Conservation (phyloP, 1,140 invertebrate species). For the Papilio polytes region DNA sequence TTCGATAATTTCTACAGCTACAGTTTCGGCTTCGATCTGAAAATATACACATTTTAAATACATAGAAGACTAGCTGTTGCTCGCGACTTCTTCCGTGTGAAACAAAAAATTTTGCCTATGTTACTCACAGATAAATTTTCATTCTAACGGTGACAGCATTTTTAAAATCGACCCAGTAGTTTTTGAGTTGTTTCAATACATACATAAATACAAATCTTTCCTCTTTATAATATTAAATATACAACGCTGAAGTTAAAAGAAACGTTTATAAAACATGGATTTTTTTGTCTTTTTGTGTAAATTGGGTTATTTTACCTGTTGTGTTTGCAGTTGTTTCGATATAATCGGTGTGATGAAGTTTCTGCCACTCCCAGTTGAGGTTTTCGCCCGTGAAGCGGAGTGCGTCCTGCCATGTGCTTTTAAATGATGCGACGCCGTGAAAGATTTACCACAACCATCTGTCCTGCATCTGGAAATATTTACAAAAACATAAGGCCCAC, state of each 20-base stretch:
- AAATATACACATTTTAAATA: conserved; percentile 40
- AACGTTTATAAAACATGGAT: too few relatives aligned
- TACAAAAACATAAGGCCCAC: not conserved
- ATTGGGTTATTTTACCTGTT: conserved; percentile 63
- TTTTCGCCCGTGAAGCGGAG: conserved; percentile 91
- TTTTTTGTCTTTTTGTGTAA: too few relatives aligned
- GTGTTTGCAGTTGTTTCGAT: conserved; percentile 90
- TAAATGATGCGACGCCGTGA: conserved; percentile 96
- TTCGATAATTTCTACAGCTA: conserved; percentile 51
- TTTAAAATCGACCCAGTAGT: too few relatives aligned
- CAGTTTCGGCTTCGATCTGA: conserved; percentile 60
- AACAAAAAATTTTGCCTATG: too few relatives aligned
- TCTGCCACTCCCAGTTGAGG: conserved; percentile 83
- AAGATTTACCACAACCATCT: conserved; percentile 94
- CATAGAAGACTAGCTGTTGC: too few relatives aligned
- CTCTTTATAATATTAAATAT: too few relatives aligned
- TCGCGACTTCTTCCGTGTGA: too few relatives aligned
- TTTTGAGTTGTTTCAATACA: too few relatives aligned
- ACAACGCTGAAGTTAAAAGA: too few relatives aligned
- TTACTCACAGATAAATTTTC: too few relatives aligned
- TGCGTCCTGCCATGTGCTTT: conserved; percentile 93
- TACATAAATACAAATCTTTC: too few relatives aligned
- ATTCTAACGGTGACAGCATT: too few relatives aligned
- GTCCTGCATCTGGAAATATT: conserved; percentile 87
- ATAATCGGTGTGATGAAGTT: conserved; percentile 93